phyloP scores from a whole-genome alignment of 2,113 vertebrate genomes.

The Nymphicus hollandicus region DNA sequence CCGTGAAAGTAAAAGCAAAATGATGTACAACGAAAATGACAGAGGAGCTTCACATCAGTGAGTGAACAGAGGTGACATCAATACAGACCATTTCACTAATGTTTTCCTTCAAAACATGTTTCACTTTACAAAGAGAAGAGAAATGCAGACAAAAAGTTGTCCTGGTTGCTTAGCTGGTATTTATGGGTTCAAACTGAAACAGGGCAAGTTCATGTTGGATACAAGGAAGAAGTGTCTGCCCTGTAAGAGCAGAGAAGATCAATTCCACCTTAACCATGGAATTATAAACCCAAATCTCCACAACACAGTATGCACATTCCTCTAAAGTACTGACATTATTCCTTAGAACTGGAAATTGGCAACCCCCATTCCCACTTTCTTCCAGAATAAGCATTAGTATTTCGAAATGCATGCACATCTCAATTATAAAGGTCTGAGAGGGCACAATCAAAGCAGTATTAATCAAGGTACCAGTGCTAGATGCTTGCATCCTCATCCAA shows the following conservation, averaged over 20 bases:
- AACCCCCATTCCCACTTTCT: not conserved
- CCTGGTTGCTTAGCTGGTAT: not conserved
- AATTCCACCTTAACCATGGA: not conserved
- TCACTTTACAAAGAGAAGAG: not conserved
- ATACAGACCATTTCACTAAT: not conserved
- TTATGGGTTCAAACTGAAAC: not conserved
- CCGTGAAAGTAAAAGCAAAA: not conserved
- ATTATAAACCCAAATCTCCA: not conserved
- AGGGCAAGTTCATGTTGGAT: not conserved
- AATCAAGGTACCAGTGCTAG: not conserved
- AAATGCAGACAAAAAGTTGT: not conserved
- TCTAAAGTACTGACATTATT: rapidly evolving
- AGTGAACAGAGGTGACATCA: not conserved
- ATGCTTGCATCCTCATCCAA: not conserved
- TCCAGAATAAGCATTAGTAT: not conserved
- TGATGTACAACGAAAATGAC: not conserved
- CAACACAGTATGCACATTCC: not conserved
- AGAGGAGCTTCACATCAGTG: not conserved
- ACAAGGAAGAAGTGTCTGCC: not conserved
- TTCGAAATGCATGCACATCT: not conserved
- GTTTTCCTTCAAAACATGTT: not conserved
- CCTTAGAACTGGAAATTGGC: not conserved
- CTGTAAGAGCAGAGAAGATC: not conserved
- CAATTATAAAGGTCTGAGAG: not conserved
- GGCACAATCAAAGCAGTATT: not conserved